Conservation (phyloP, 2,113 vertebrate genomes). For the Ameiurus melas region DNA sequence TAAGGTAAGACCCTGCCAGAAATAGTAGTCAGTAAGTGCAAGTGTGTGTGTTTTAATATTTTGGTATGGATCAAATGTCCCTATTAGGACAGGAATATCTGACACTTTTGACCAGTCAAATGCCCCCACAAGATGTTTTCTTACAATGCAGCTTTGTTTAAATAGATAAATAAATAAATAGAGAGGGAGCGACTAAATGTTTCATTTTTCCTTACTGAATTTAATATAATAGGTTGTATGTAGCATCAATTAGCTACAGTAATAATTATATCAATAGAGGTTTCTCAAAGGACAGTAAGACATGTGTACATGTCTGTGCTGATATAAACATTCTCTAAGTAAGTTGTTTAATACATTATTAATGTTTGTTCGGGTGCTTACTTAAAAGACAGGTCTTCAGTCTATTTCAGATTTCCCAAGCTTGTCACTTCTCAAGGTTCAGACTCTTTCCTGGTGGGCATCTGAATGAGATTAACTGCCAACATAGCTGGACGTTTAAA, state of each 20-base stretch:
- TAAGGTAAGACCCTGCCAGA: not conserved
- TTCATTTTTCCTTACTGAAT: not conserved
- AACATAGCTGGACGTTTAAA: not conserved
- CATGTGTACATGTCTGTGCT: not conserved
- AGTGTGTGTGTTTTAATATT: not conserved
- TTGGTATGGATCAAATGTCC: not conserved
- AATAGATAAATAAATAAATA: not conserved
- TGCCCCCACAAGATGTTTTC: not conserved
- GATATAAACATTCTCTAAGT: not conserved
- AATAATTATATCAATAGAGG: not conserved
- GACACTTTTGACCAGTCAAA: not conserved
- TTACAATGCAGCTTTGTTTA: not conserved
- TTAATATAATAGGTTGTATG: not conserved
- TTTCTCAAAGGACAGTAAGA: not conserved
- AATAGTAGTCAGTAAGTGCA: not conserved
- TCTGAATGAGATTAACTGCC: not conserved
- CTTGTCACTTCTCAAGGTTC: not conserved
- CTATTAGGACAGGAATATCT: not conserved
- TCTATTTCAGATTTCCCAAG: not conserved
- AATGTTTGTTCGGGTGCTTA: too few relatives aligned
- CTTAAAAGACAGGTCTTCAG: too few relatives aligned
- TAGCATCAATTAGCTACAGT: not conserved
- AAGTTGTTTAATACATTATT: not conserved
- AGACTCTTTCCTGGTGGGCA: not conserved
- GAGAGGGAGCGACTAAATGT: not conserved